These are phyloP conservation scores for Pachliopta kotzebuea DNA, from an alignment of 2,888 invertebrate genomes.

Conservation along the genomic window DNA sequence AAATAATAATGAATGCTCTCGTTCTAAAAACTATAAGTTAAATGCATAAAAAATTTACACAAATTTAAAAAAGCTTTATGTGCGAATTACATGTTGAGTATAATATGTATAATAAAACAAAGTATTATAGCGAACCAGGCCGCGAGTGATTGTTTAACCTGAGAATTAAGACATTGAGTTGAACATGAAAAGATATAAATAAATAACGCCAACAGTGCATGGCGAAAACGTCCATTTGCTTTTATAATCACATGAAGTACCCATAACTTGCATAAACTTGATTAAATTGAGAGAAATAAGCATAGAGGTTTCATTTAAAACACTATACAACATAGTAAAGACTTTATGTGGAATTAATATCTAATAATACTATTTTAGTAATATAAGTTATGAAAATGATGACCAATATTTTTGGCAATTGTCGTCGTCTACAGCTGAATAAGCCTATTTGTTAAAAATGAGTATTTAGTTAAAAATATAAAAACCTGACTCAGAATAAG, in stretches of 20 bases:
- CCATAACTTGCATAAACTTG: neutral
- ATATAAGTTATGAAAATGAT: too few species aligned
- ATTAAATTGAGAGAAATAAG: neutral
- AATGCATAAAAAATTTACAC: neutral
- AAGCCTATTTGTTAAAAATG: too few species aligned
- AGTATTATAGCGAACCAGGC: constrained; percentile 5
- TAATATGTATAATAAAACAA: neutral
- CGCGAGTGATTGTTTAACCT: constrained; percentile 11
- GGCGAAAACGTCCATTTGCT: constrained; percentile 25
- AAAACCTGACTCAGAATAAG: too few species aligned
- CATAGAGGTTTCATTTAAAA: too few species aligned
- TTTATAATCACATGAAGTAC: constrained; percentile 6
- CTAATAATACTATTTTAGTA: too few species aligned
- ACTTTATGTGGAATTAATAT: too few species aligned
- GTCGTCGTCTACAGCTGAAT: too few species aligned
- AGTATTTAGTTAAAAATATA: too few species aligned
- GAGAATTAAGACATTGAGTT: constrained; percentile 29
- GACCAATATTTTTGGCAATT: too few species aligned
- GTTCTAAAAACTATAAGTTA: neutral
- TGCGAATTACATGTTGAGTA: neutral
- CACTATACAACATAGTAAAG: too few species aligned
- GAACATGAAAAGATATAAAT: constrained; percentile 2
- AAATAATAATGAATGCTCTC: neutral
- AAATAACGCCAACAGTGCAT: constrained; percentile 27
- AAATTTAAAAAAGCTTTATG: neutral